phyloP scores from a whole-genome alignment of 1,140 invertebrate species.

The Drosophila parabipectinata region DNA sequence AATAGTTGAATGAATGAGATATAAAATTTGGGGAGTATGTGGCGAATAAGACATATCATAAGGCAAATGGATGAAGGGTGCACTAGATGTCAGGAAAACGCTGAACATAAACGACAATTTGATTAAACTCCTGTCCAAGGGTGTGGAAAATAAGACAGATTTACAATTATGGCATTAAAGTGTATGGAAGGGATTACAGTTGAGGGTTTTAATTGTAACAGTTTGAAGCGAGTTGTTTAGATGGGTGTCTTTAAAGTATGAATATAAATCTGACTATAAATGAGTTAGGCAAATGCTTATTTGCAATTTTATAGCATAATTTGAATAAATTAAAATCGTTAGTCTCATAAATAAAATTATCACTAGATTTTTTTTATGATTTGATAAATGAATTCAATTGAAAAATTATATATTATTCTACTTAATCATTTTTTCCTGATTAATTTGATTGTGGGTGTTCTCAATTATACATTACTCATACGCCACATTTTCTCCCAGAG shows the following conservation, averaged over 20 bases:
- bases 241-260: too few species aligned
- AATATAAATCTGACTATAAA: too few species aligned
- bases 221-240: background rate
- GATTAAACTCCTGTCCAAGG: constrained; percentile 14
- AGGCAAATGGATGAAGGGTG: constrained; percentile 2
- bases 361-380: background rate
- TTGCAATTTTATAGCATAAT: background rate
- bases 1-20: constrained; percentile 30
- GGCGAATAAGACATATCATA: constrained; percentile 40
- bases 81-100: background rate
- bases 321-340: background rate
- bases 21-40: constrained; percentile 17
- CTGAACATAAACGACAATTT: background rate
- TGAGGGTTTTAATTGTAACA: background rate
- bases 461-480: constrained; percentile 62
- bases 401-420: background rate
- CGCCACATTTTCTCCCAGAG: constrained; percentile 37
- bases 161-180: background rate
- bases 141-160: constrained; percentile 14
- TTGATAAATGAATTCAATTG: background rate
- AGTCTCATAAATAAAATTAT: background rate
- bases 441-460: background rate
- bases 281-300: too few species aligned
- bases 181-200: background rate
- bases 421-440: background rate